Base-by-base conservation (phyloP, 2,888 invertebrate genomes). In the Platycnemis pennipes region DNA sequence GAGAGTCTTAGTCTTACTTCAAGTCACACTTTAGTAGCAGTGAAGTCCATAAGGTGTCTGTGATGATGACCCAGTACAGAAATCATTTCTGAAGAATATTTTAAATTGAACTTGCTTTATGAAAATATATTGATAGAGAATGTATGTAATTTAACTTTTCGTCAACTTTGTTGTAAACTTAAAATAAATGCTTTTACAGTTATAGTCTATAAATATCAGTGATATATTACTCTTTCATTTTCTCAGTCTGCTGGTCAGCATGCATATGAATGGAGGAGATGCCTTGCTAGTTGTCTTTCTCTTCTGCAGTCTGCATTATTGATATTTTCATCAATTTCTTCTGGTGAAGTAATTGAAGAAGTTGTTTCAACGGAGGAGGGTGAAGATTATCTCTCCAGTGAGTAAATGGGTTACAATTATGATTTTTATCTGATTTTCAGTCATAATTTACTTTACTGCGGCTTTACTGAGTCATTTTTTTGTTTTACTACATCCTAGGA, bases 361-460 rank as follows among this genome's bases (percentile, higher is more conserved):
- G 97, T 97, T 37, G 96, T 97, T 94, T 96, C 96, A 42, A 97
- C 97, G 53, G 96, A 96, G 42, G 97, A 97, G 95, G 97, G 97
- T 94, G 96, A 96, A 94, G 96, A 97, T 95, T 97, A 97, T 96
- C 96, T 97, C 63, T 96, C 96, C 95, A 97, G 97, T 97, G 96
- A 96, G 96, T 96, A 88, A n/a, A n/a, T n/a, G n/a, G n/a, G n/a
- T n/a, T n/a, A n/a, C n/a, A n/a, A n/a, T n/a, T n/a, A n/a, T n/a
- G n/a, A n/a, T n/a, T n/a, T n/a, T n/a, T n/a, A n/a, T n/a, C n/a
- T n/a, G n/a, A n/a, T n/a, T n/a, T n/a, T n/a, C n/a, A n/a, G n/a
- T n/a, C n/a, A n/a, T n/a, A n/a, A n/a, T n/a, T n/a, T n/a, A n/a
- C n/a, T n/a, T n/a, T n/a, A n/a, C n/a, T n/a, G n/a, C n/a, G n/a